Evolutionary conservation across 2,113 vertebrate species (phyloP).

Genomic region (Salvelinus sp.): DNA sequence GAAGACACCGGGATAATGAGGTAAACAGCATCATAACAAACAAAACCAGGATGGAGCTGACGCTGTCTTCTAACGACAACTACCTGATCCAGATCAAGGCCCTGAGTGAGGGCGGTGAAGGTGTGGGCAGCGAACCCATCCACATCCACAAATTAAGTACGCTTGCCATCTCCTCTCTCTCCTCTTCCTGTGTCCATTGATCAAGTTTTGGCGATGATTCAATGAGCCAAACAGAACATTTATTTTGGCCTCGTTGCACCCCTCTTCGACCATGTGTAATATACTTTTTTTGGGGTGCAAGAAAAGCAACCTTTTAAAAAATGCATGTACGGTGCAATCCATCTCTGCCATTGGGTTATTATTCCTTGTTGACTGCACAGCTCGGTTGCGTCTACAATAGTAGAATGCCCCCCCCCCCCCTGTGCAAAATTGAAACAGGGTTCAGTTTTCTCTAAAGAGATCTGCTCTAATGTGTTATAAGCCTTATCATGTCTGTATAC

Average conservation of each 20-base stretch:
- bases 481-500: slow-evolving; percentile 52
- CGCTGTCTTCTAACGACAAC: slow-evolving; percentile 81
- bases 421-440: slow-evolving; percentile 52
- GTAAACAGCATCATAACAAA: slow-evolving; percentile 76
- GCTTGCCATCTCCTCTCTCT: slow-evolving; percentile 33
- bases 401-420: slow-evolving; percentile 43
- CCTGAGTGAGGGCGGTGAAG: slow-evolving; percentile 84
- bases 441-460: slow-evolving; percentile 46
- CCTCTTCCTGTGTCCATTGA: slow-evolving; percentile 19
- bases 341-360: slow-evolving; percentile 75
- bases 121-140: slow-evolving; percentile 87
- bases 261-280: slow-evolving; percentile 55
- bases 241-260: slow-evolving; percentile 50
- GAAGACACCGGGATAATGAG: slow-evolving; percentile 76
- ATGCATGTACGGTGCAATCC: slow-evolving; percentile 60
- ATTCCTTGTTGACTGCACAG: slow-evolving; percentile 72
- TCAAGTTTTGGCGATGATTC: slow-evolving; percentile 36
- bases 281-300: slow-evolving; percentile 52
- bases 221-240: slow-evolving; percentile 48
- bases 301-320: slow-evolving; percentile 70
- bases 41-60: slow-evolving; percentile 80
- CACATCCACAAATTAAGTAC: slow-evolving; percentile 87
- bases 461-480: slow-evolving; percentile 48
- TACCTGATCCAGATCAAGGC: slow-evolving; percentile 89
- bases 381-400: slow-evolving; percentile 67